A percentile compares a stretch with the other conserved stretches of the same genome.
These are phyloP conservation scores for Holcopasites calliopsidis DNA, from an alignment of 1,140 invertebrate species.

Conservation along the genomic window DNA sequence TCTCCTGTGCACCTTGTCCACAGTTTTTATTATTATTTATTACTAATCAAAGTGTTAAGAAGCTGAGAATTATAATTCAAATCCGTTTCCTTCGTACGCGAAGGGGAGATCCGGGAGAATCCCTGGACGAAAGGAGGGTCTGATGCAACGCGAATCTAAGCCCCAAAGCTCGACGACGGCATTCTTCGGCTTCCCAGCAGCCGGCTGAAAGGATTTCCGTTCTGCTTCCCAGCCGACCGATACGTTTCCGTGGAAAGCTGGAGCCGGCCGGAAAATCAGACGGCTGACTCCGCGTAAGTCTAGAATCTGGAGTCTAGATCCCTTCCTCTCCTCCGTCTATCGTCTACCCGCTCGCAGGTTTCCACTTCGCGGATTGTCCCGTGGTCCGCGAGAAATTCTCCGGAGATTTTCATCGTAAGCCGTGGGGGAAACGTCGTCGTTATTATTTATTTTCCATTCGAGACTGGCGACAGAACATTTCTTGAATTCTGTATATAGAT, in stretches of 20 bases:
- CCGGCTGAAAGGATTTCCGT: slow-evolving; percentile 53
- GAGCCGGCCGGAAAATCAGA: slow-evolving; percentile 56
- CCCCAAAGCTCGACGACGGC: slow-evolving; percentile 36
- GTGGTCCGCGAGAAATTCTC: background rate
- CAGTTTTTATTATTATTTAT: too few species aligned
- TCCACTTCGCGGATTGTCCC: background rate
- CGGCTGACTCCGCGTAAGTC: slow-evolving; percentile 56
- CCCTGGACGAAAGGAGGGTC: background rate
- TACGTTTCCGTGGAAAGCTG: slow-evolving; percentile 43
- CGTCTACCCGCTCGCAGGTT: background rate
- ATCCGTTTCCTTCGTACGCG: too few species aligned
- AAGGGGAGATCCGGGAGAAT: background rate
- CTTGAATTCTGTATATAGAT: too few species aligned
- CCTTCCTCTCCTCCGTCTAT: too few species aligned
- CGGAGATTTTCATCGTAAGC: background rate
- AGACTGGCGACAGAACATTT: too few species aligned
- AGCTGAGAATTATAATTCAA: too few species aligned
- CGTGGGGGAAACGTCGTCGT: slow-evolving; percentile 40
- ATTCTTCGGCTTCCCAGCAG: slow-evolving; percentile 34
- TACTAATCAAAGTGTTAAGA: too few species aligned
- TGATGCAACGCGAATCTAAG: slow-evolving; percentile 54
- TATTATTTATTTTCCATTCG: background rate
- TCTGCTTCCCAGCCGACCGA: slow-evolving; percentile 16
- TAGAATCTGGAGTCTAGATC: too few species aligned
- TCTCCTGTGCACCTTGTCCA: too few species aligned